phyloP scores from a whole-genome alignment of 2,113 vertebrate species.

The Dipodomys ordii region DNA sequence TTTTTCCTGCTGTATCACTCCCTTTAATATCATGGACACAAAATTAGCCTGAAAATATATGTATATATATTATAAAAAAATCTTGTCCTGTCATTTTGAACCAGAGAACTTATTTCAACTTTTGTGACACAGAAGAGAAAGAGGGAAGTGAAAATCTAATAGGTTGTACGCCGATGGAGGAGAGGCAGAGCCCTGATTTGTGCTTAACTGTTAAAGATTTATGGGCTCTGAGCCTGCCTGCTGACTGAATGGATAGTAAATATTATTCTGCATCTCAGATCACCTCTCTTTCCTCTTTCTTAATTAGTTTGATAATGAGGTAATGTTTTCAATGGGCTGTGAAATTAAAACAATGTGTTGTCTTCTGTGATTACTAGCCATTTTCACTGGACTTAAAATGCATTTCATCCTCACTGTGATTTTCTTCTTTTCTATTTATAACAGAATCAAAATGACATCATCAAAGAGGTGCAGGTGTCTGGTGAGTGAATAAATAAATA shows the following conservation, averaged over 20 bases:
- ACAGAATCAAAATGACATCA: constrained; percentile 45
- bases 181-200: neutral
- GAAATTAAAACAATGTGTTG: constrained; percentile 64
- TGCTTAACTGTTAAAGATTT: neutral
- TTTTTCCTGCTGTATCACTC: neutral
- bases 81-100: neutral
- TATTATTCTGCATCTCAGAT: neutral
- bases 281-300: constrained; percentile 23
- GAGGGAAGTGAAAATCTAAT: neutral
- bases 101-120: neutral
- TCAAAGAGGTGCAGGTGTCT: constrained; percentile 57
- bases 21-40: neutral
- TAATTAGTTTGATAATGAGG: constrained; percentile 71
- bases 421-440: constrained; percentile 45
- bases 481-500: constrained; percentile 46
- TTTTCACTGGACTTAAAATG: constrained; percentile 58
- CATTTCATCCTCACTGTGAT: neutral
- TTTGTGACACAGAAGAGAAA: neutral
- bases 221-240: neutral
- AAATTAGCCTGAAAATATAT: constrained; percentile 20
- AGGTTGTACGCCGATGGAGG: neutral
- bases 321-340: constrained; percentile 34
- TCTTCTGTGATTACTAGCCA: constrained; percentile 55
- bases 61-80: neutral
- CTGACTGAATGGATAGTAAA: neutral